Evolutionary conservation across 2,888 invertebrate species (phyloP).

Genomic region (Pardosa pseudoannulata): DNA sequence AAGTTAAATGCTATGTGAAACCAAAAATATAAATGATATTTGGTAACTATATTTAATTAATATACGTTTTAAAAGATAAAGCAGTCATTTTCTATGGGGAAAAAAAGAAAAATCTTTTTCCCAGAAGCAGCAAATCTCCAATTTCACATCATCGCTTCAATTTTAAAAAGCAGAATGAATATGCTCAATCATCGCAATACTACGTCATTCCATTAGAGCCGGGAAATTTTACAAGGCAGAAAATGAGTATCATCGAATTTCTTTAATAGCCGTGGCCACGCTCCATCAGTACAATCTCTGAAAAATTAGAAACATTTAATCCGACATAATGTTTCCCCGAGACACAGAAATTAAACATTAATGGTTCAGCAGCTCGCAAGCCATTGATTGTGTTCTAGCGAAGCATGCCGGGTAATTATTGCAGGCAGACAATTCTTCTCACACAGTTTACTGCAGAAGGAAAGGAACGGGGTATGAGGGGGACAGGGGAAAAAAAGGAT

Average conservation of each 20-base stretch:
- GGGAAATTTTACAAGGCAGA: neutral
- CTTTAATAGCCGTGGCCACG: neutral
- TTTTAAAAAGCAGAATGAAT: no score
- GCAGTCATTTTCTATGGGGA: no score
- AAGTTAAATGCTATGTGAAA: no score
- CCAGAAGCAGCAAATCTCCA: no score
- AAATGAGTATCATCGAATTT: neutral
- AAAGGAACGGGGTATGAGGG: neutral
- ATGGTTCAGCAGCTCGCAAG: neutral
- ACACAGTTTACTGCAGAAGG: neutral
- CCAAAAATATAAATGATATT: no score
- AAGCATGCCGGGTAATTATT: neutral
- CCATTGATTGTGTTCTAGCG: neutral
- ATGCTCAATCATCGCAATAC: no score
- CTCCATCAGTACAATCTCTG: neutral
- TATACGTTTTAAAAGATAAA: no score
- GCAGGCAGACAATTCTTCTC: neutral
- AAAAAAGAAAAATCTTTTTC: no score
- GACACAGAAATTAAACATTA: conserved; percentile 12
- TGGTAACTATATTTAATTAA: no score
- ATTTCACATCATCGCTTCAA: no score
- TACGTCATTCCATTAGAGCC: no score
- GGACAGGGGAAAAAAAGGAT: no score
- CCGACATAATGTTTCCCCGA: neutral
- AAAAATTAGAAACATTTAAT: neutral